A percentile compares a stretch with the other conserved stretches of the same genome.
These are phyloP conservation scores for Thomomys bottae DNA, from an alignment of 2,113 vertebrate genomes.

Conservation along the genomic window DNA sequence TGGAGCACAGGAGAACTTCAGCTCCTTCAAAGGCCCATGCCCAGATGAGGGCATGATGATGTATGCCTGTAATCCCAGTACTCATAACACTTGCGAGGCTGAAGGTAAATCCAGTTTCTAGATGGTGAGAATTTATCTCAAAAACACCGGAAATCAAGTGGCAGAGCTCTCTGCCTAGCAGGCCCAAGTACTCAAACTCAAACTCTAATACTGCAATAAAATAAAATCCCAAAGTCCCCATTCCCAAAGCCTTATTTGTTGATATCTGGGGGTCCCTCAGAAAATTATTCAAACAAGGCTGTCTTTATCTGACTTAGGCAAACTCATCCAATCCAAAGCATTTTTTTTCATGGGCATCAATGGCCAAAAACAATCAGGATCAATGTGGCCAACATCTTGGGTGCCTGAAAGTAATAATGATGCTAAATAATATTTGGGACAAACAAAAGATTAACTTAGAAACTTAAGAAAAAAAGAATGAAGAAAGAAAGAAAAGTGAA, in stretches of 20 bases:
- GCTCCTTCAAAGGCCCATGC: slow-evolving; percentile 5
- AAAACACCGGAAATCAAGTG: background rate
- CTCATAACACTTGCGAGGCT: no score
- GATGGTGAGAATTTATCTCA: background rate
- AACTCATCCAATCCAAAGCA: background rate
- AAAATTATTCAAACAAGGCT: background rate
- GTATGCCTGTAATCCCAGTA: no score
- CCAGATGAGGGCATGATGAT: background rate
- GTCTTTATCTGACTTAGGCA: background rate
- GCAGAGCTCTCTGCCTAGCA: no score
- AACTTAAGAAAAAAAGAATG: background rate
- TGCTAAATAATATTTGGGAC: background rate
- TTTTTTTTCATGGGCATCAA: background rate
- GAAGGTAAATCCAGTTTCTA: background rate
- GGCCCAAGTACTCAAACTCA: no score
- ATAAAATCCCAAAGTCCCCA: no score
- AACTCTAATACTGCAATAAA: no score
- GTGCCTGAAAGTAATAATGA: no score
- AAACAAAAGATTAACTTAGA: background rate
- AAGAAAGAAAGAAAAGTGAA: no score
- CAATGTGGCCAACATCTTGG: background rate
- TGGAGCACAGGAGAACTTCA: background rate
- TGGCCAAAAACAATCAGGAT: background rate
- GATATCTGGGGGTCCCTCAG: background rate
- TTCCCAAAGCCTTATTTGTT: background rate